Conservation (phyloP, 2,888 invertebrate genomes). For the Drosophila anomalipes region DNA sequence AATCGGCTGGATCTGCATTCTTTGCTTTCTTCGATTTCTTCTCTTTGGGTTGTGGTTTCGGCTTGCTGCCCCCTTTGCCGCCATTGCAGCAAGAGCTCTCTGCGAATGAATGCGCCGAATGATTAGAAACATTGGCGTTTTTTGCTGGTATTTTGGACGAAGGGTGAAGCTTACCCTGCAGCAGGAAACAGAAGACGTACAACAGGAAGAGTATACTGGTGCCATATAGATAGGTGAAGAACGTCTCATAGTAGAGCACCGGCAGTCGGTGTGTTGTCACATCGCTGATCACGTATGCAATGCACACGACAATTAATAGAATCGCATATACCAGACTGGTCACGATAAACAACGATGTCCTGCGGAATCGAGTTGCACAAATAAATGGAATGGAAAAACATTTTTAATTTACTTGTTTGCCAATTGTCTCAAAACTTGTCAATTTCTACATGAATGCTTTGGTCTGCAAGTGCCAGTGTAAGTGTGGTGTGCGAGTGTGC, state of each 20-base stretch:
- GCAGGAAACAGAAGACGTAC: constrained; percentile 97
- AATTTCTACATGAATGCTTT: constrained; percentile 22
- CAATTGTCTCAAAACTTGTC: not conserved
- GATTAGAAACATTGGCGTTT: not conserved
- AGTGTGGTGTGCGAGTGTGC: constrained; percentile 1
- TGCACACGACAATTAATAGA: constrained; percentile 95
- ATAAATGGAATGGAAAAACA: not conserved
- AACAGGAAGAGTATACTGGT: constrained; percentile 96
- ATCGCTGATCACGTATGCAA: constrained; percentile 97
- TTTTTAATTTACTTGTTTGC: not conserved
- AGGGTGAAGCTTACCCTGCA: constrained; percentile 89
- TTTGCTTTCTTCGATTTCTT: constrained; percentile 90
- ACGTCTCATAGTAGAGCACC: constrained; percentile 96
- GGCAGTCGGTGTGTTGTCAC: constrained; percentile 96
- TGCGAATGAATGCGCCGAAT: constrained; percentile 59
- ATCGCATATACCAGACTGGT: constrained; percentile 98
- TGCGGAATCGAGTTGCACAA: constrained; percentile 78
- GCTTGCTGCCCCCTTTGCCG: constrained; percentile 86
- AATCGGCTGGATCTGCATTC: constrained; percentile 87
- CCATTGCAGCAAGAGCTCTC: constrained; percentile 94
- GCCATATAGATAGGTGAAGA: constrained; percentile 97
- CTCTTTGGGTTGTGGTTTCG: constrained; percentile 89
- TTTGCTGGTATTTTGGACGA: not conserved
- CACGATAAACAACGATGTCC: constrained; percentile 97
- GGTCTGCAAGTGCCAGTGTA: not conserved